Base-by-base conservation (phyloP, 1,140 invertebrate genomes). In the Globodera ellingtonae region DNA sequence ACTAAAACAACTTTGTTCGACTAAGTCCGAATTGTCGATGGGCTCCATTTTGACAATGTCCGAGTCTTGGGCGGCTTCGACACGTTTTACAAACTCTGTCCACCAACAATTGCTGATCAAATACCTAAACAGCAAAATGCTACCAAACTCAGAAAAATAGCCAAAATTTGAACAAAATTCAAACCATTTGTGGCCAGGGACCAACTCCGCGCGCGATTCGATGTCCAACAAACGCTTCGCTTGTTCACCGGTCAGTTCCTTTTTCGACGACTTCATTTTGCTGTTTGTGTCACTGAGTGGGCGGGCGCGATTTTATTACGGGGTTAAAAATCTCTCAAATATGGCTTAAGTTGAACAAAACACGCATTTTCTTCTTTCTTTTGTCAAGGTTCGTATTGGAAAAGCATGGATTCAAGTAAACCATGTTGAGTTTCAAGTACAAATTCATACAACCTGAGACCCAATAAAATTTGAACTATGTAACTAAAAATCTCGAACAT, bases 171-270 rank as follows among this genome's bases (percentile, higher is more conserved):
- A 24, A 24, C 24, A 24, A 24, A 24, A 80, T 80, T 6, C 75
- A 69, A 18, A 80, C 79, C 79, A 80, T 83, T 81, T 80, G 8
- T 83, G 56, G 59, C 79, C 79, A 70, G 82, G 15, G 18, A 65
- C 70, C 9, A 80, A 62, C 10, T 79, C 44, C 48, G 18, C 35
- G 15, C 21, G 56, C 18, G 81, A 56, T 15, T 50, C 81, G 13
- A n/a, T 56, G 62, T 75, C 72, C 13, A 65, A 15, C 46, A 75
- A 15, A 2, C 13, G 13, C 72, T 71, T 47, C 75, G 74, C 74
- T 56, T 52, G 13, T 72, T 72, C n/a, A 15, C 13, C 13, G 21
- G 44, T 72, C 56, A 72, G 13, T 72, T 15, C 35, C 35, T 35
- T 35, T 35, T 35, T 35, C 35, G 35, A 35, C 35, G 1, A 35